phyloP scores from a whole-genome alignment of 2,113 vertebrate species.

The Poeciliopsis retropinna region DNA sequence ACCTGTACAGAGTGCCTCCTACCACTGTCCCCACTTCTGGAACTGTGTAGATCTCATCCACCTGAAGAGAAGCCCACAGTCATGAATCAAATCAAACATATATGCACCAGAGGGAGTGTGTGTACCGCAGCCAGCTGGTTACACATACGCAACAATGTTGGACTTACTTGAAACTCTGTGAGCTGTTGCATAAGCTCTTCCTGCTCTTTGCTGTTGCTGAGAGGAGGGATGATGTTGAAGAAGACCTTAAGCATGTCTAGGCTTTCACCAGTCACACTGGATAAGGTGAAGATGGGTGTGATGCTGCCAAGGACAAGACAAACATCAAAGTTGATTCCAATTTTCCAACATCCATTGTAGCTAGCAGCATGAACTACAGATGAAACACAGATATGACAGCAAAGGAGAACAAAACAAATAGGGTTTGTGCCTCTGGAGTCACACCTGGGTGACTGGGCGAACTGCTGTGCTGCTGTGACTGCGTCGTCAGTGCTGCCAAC shows the following conservation, averaged over 20 bases:
- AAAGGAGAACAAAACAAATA: not conserved
- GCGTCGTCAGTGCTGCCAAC: slow-evolving; percentile 90
- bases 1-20: slow-evolving; percentile 97
- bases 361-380: not conserved
- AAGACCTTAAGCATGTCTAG: slow-evolving; percentile 96
- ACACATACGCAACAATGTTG: not conserved
- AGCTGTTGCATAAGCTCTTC: slow-evolving; percentile 98
- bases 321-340: not conserved
- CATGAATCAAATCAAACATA: slow-evolving; percentile 14
- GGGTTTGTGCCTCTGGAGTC: not conserved
- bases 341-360: not conserved
- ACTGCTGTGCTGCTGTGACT: slow-evolving; percentile 95
- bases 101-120: not conserved
- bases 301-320: slow-evolving; percentile 78
- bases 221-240: slow-evolving; percentile 96
- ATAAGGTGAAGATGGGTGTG: slow-evolving; percentile 96
- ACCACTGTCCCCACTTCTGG: slow-evolving; percentile 98
- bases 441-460: slow-evolving; percentile 94
- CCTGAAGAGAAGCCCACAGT: slow-evolving; percentile 76
- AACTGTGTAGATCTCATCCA: slow-evolving; percentile 98
- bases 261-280: slow-evolving; percentile 95
- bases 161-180: slow-evolving; percentile 92
- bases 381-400: not conserved
- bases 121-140: not conserved
- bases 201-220: slow-evolving; percentile 97